These are phyloP conservation scores for Gastrophysa polygoni DNA, from an alignment of 2,888 invertebrate species.

Conservation along the genomic window DNA sequence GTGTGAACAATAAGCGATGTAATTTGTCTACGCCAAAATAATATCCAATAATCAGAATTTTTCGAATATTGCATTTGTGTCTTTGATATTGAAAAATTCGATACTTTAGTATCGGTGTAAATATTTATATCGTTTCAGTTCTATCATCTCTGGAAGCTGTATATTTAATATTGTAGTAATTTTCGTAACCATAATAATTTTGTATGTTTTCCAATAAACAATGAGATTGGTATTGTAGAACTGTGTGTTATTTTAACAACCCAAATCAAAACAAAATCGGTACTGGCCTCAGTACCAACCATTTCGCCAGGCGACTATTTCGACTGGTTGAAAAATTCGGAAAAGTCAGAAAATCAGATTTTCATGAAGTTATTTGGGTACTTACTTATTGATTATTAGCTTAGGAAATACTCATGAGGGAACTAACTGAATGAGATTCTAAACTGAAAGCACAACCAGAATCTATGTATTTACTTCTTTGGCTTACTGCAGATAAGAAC, in stretches of 20 bases:
- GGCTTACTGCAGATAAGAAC: too few relatives aligned
- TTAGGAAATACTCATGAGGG: too few relatives aligned
- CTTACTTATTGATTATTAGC: too few relatives aligned
- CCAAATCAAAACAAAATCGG: background rate
- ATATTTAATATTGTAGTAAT: constrained; percentile 34
- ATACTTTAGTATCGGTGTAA: background rate
- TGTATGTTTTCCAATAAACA: constrained; percentile 40
- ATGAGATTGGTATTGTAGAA: constrained; percentile 41
- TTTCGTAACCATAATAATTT: constrained; percentile 37
- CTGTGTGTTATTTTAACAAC: constrained; percentile 24
- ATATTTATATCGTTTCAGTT: constrained; percentile 19
- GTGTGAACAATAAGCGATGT: background rate
- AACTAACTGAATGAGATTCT: too few relatives aligned
- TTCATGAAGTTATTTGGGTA: too few relatives aligned
- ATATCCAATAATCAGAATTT: background rate
- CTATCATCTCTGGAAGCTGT: constrained; percentile 24
- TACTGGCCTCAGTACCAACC: too few relatives aligned
- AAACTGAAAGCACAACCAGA: too few relatives aligned
- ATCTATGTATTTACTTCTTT: too few relatives aligned
- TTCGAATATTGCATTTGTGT: background rate
- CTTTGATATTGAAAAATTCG: background rate
- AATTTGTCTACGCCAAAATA: background rate
- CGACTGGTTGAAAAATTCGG: too few relatives aligned
- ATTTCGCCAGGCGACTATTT: too few relatives aligned
- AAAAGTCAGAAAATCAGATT: too few relatives aligned